Base-by-base conservation (phyloP, 1,140 invertebrate species). In the Drosophila saltans region DNA sequence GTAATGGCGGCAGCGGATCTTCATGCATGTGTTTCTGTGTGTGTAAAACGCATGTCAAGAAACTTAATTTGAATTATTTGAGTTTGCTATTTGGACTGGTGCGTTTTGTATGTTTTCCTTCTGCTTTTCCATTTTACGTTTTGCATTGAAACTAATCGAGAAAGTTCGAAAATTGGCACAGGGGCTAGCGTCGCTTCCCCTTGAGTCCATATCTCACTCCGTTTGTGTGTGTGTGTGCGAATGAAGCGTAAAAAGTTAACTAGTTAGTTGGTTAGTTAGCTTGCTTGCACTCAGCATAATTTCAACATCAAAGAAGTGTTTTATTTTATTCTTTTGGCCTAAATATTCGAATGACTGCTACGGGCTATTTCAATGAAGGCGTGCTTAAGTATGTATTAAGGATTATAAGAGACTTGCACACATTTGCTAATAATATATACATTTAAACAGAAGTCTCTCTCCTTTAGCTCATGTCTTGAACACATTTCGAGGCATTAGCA, bases 1-100 rank as follows among this genome's bases (percentile, higher is more conserved):
- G 30, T 5, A 36, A 36, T 36, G 6, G 3, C 33, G 33, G 33
- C 33, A 36, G 6, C 41, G 77, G 48, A 60, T 60, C 45, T 56
- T 60, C 6, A 36, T 36, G 33, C 0, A 21, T 52, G 40, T 41
- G 41, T 62, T 61, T 76, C 66, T 77, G 55, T 83, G 64, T 80
- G 79, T 69, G 76, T 78, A 80, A 83, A 88, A 89, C 83, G 86
- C 84, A 88, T 88, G 83, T 89, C 74, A 80, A 84, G 84, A 89
- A 89, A 89, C 84, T 89, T 89, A 89, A 89, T 89, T 89, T 89
- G 84, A 89, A 89, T 89, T 89, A 89, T 89, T 89, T 88, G 83
- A 86, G 83, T 86, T 89, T 89, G 84, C 80, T 66, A 89, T 89
- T 89, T 89, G 85, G 69, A 59, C 75, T 77, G 61, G 60, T 66